Conservation (phyloP, 2,888 invertebrate genomes). For the Limenitis camilla region DNA sequence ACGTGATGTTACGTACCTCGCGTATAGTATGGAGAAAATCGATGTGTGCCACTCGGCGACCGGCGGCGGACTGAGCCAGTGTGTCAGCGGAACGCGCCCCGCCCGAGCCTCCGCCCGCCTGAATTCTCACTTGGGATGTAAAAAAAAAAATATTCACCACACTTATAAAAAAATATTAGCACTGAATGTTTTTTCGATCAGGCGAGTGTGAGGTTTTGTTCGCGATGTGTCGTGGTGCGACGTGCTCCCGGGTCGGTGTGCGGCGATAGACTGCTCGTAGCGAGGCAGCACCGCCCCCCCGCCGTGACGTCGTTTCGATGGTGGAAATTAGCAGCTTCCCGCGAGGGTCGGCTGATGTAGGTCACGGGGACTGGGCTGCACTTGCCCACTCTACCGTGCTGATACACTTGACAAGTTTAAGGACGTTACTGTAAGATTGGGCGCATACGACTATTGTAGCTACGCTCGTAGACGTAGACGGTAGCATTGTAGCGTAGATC, state of each 20-base stretch:
- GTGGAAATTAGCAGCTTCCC: constrained; percentile 74
- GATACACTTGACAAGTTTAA: constrained; percentile 71
- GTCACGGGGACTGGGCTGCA: constrained; percentile 73
- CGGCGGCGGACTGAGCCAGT: constrained; percentile 75
- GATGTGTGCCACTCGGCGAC: constrained; percentile 72
- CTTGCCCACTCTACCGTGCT: constrained; percentile 65
- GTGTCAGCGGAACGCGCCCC: constrained; percentile 72
- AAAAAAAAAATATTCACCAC: constrained; percentile 41
- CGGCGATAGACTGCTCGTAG: constrained; percentile 61
- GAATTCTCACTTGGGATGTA: constrained; percentile 63
- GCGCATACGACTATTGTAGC: constrained; percentile 31
- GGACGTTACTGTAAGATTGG: constrained; percentile 63
- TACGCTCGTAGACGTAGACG: constrained; percentile 28
- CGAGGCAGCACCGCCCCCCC: constrained; percentile 47
- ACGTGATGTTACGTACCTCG: constrained; percentile 72
- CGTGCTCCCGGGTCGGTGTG: constrained; percentile 54
- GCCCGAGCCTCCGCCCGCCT: constrained; percentile 61
- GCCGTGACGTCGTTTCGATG: constrained; percentile 62
- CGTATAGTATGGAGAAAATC: constrained; percentile 66
- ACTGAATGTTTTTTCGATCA: constrained; percentile 45
- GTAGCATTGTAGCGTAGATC: neutral
- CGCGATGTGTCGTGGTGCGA: constrained; percentile 39
- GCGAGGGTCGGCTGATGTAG: constrained; percentile 72
- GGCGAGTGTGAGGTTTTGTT: constrained; percentile 41
- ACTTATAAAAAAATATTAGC: constrained; percentile 26